Conservation (phyloP, 2,888 invertebrate species). For the Epinotia ramella region DNA sequence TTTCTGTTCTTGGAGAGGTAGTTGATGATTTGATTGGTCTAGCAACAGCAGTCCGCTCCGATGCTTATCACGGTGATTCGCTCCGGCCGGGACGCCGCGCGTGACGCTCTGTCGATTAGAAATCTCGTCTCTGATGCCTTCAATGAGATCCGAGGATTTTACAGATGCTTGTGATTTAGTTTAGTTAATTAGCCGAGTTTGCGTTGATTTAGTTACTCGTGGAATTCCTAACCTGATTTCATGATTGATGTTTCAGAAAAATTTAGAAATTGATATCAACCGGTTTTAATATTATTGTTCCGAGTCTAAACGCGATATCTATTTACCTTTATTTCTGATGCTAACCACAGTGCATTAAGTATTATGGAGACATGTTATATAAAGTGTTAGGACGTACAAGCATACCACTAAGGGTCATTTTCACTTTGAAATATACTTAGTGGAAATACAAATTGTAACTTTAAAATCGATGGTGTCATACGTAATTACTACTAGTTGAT, state of each 20-base stretch:
- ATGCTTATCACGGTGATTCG: constrained; percentile 73
- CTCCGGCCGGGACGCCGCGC: constrained; percentile 70
- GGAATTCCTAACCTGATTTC: constrained; percentile 1
- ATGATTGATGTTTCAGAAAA: neutral
- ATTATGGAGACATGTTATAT: neutral
- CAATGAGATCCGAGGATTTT: constrained; percentile 55
- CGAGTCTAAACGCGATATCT: neutral
- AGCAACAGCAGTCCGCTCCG: constrained; percentile 56
- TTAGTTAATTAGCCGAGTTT: constrained; percentile 39
- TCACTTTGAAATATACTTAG: neutral
- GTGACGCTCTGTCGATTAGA: constrained; percentile 74
- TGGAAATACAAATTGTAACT: neutral
- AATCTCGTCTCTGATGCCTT: constrained; percentile 71
- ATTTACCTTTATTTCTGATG: no score
- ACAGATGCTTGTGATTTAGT: constrained; percentile 50
- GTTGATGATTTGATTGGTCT: constrained; percentile 27
- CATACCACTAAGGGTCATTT: neutral
- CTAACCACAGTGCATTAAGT: neutral
- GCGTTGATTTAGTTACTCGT: constrained; percentile 4
- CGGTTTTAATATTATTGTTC: neutral
- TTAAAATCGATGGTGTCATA: neutral
- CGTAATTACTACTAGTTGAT: neutral
- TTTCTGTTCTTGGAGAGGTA: constrained; percentile 7
- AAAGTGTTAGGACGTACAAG: neutral
- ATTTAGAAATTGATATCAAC: neutral